Evolutionary conservation across 2,888 invertebrate genomes (phyloP).

Genomic region (Harmothoe impar): DNA sequence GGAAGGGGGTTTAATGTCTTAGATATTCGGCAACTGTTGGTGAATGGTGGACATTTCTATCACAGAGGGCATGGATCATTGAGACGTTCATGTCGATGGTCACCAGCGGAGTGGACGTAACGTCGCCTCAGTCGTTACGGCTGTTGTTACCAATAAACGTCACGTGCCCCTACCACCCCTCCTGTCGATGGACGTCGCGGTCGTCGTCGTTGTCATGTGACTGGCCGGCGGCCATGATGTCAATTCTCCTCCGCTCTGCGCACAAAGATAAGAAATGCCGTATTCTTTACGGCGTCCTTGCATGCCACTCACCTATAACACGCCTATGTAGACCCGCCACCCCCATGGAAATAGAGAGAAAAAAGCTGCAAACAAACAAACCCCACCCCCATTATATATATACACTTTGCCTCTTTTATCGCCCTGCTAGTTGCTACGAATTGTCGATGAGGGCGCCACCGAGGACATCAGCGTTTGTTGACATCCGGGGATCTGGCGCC

Average conservation of each 20-base stretch:
- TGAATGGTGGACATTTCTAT: no score
- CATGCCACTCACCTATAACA: conserved; percentile 19
- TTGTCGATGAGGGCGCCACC: not conserved
- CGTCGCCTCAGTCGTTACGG: no score
- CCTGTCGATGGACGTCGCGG: not conserved
- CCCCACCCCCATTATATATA: not conserved
- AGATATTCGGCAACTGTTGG: no score
- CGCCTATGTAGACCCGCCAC: not conserved
- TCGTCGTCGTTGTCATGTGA: not conserved
- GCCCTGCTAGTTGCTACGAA: not conserved
- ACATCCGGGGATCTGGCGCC: not conserved
- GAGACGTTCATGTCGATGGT: no score
- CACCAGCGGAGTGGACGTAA: no score
- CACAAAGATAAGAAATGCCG: not conserved
- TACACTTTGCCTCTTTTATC: no score
- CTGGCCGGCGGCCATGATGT: not conserved
- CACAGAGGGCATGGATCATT: no score
- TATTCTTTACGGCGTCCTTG: conserved; percentile 38
- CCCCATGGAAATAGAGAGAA: not conserved
- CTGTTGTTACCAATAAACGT: no score
- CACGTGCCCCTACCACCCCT: no score
- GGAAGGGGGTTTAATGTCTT: no score
- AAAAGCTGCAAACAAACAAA: not conserved
- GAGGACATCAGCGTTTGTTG: not conserved
- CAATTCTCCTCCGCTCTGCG: conserved; percentile 6